phyloP scores from a whole-genome alignment of 2,888 invertebrate species.

The Pemphredon lugubris region DNA sequence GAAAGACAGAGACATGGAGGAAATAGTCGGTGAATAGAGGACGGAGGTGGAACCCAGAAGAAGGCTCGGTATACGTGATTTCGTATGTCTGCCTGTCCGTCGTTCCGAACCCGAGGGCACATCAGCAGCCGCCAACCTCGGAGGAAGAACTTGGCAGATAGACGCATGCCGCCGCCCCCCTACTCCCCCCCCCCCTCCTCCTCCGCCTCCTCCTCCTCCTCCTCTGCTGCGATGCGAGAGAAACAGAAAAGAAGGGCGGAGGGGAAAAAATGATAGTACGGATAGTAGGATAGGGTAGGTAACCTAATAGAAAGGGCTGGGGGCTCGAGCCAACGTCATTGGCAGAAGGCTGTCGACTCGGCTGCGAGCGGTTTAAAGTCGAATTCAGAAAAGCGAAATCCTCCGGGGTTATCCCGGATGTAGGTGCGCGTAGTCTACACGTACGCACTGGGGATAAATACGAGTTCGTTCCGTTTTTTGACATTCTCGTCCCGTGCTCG shows the following conservation, averaged over 20 bases:
- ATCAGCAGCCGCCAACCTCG: constrained; percentile 73
- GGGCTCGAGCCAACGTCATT: constrained; percentile 78
- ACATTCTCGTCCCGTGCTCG: neutral
- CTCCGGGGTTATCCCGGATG: constrained; percentile 55
- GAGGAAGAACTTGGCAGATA: constrained; percentile 70
- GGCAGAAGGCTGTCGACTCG: constrained; percentile 78
- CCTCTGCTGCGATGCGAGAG: constrained; percentile 55
- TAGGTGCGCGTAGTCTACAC: constrained; percentile 52
- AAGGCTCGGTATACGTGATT: constrained; percentile 74
- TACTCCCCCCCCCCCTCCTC: no score
- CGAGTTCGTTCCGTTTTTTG: constrained; percentile 26
- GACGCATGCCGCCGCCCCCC: constrained; percentile 70
- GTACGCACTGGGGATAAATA: constrained; percentile 47
- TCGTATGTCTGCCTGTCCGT: constrained; percentile 74
- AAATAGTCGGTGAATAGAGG: constrained; percentile 24
- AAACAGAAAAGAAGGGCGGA: constrained; percentile 45
- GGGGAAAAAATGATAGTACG: constrained; percentile 61
- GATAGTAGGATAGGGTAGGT: constrained; percentile 77
- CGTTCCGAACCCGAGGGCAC: constrained; percentile 74
- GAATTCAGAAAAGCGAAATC: constrained; percentile 77
- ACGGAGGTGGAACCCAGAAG: constrained; percentile 36
- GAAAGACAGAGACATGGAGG: constrained; percentile 48
- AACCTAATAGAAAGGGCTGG: constrained; percentile 76
- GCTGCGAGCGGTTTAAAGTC: constrained; percentile 76
- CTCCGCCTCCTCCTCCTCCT: no score